Base-by-base conservation (phyloP, 1,140 invertebrate species). In the Yoshiicerus persimilis region DNA sequence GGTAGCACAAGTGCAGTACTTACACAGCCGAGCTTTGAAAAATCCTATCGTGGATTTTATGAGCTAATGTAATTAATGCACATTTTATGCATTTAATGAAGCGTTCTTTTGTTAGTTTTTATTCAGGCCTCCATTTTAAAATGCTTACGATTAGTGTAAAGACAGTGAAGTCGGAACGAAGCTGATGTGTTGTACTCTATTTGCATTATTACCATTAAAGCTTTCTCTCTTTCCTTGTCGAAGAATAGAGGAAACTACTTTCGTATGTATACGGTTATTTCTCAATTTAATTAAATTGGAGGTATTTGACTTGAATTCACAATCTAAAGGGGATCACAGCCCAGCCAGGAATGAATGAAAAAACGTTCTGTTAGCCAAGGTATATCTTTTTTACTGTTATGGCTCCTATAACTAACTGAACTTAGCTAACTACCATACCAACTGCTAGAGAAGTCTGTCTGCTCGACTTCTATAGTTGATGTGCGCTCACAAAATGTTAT, bases 241-340 rank as follows among this genome's bases (percentile, higher is more conserved):
- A 70, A 70, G 66, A 70, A 80, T 32, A 36, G 75, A 66, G 8
- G n/a, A 13, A 25, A 80, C 75, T 80, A 23, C 34, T 80, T 80
- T 80, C 75, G 75, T 80, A 80, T 80, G 75, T 80, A 38, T 38
- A 80, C 20, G 32, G 32, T 80, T 80, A 80, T 80, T 80, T 80
- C 75, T 80, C 75, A 80, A 80, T 80, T 80, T 80, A 80, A 80
- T 80, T 80, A 80, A 80, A 80, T 34, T 80, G 32, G 30, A 80
- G 75, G 75, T 34, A 80, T 80, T 80, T 80, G 75, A 80, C 30
- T 80, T 36, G 75, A 80, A 80, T 80, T 80, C 32, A 38, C 30
- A 80, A 80, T 80, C 27, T 10, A 75, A 30, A 11, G 13, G 20
- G 30, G 75, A 80, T 80, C 30, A 80, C 20, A 38, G n/a, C n/a